Percentiles rank a stretch among this genome's conserved stretches.
These are phyloP conservation scores for Oedothorax gibbosus DNA, from an alignment of 1,140 invertebrate species.

Conservation along the genomic window DNA sequence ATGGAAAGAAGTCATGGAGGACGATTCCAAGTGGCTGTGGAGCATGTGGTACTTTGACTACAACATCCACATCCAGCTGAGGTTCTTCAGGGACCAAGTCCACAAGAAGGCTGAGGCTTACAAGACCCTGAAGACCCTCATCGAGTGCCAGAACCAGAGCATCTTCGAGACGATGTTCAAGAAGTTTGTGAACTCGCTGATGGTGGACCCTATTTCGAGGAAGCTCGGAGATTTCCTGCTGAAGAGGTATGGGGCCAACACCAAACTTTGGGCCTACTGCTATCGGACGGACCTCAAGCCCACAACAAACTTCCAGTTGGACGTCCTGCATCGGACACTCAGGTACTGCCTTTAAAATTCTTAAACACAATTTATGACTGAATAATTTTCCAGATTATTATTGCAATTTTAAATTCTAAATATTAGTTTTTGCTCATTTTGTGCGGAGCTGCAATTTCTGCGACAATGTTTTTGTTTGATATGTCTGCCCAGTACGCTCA, in stretches of 20 bases:
- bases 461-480: not conserved
- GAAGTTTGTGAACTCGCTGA: constrained; percentile 6
- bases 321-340: constrained; percentile 24
- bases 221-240: constrained; percentile 7
- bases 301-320: constrained; percentile 24
- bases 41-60: constrained; percentile 35
- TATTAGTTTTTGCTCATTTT: not conserved
- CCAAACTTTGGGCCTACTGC: constrained; percentile 20
- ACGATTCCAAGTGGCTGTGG: constrained; percentile 39
- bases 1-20: constrained; percentile 44
- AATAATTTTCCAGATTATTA: no score
- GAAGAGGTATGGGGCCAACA: constrained; percentile 4
- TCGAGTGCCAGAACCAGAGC: constrained; percentile 13
- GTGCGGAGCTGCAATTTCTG: not conserved
- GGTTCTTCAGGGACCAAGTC: not conserved
- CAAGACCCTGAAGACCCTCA: not conserved
- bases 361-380: no score
- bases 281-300: constrained; percentile 14
- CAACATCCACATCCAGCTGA: not conserved
- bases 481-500: not conserved
- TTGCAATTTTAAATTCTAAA: no score
- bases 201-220: not conserved
- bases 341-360: not conserved
- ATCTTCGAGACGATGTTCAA: constrained; percentile 19
- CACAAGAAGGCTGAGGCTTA: constrained; percentile 1